A percentile compares a stretch with the other conserved stretches of the same genome.
Evolutionary conservation across 2,888 invertebrate genomes (phyloP).

Genomic region (Aleiodes leptofemur): DNA sequence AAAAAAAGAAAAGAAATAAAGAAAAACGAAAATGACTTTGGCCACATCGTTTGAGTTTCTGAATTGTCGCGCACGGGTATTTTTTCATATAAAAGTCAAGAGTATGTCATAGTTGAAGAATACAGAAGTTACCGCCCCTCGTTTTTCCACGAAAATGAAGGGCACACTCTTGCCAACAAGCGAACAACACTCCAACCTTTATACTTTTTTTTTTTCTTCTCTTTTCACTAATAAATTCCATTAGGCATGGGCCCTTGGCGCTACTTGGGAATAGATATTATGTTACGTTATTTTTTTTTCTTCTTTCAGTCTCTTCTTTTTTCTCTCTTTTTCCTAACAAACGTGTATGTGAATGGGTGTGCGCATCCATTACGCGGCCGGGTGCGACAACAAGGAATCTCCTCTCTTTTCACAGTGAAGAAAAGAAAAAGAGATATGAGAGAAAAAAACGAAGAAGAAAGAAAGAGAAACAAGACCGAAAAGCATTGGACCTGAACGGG

Average conservation of each 20-base stretch:
- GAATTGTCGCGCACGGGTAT: constrained; percentile 4
- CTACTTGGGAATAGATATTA: constrained; percentile 65
- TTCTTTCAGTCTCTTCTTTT: background rate
- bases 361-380: constrained; percentile 69
- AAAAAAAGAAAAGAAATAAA: background rate
- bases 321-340: background rate
- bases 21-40: constrained; percentile 10
- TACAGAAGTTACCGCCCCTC: constrained; percentile 19
- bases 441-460: background rate
- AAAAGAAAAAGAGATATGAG: constrained; percentile 19
- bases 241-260: constrained; percentile 71
- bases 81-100: constrained; percentile 23
- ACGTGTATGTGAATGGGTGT: constrained; percentile 62
- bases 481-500: constrained; percentile 36
- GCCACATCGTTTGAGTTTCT: constrained; percentile 16
- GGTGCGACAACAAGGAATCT: constrained; percentile 66
- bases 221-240: constrained; percentile 73
- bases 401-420: constrained; percentile 20
- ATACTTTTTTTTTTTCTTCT: background rate
- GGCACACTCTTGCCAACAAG: constrained; percentile 36
- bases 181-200: constrained; percentile 22
- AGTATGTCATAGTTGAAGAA: constrained; percentile 1
- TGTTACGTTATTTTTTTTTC: constrained; percentile 69
- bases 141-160: constrained; percentile 33
- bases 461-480: constrained; percentile 38